Base-by-base conservation (phyloP, 2,113 vertebrate species). In the Penelope pileata region DNA sequence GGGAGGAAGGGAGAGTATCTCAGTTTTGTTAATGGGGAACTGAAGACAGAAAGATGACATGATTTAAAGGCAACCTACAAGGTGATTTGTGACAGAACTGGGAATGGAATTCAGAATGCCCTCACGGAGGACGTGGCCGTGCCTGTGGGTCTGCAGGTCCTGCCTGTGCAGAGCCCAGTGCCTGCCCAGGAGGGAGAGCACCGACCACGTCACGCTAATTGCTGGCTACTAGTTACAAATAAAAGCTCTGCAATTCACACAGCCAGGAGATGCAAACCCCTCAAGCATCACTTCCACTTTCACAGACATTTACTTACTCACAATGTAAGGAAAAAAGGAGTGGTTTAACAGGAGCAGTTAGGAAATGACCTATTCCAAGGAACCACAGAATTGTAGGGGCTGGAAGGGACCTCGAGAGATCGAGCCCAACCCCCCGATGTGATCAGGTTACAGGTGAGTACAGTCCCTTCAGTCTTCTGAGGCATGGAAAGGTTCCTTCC, bases 361-460 rank as follows among this genome's bases (percentile, higher is more conserved):
- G 66, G 45, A 27, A 77, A 48, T 6, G 0, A 66, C 1, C 2
- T 16, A 29, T 73, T 40, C n/a, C n/a, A n/a, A n/a, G n/a, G n/a
- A n/a, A n/a, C n/a, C n/a, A n/a, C n/a, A n/a, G n/a, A n/a, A n/a
- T n/a, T n/a, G n/a, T n/a, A n/a, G n/a, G n/a, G n/a, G n/a, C n/a
- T n/a, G n/a, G n/a, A n/a, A n/a, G n/a, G n/a, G n/a, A n/a, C n/a
- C n/a, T n/a, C n/a, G n/a, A n/a, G n/a, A n/a, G n/a, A n/a, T n/a
- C n/a, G n/a, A n/a, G n/a, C n/a, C n/a, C n/a, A n/a, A n/a, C n/a
- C n/a, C n/a, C n/a, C n/a, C n/a, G n/a, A n/a, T n/a, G n/a, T n/a
- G n/a, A n/a, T n/a, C n/a, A n/a, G n/a, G 14, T 9, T 11, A 17
- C 2, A 23, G 38, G 22, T 0, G 1, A 81, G 48, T 16, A 4